Base-by-base conservation (phyloP, 2,888 invertebrate genomes). In the Horisme vitalbata region DNA sequence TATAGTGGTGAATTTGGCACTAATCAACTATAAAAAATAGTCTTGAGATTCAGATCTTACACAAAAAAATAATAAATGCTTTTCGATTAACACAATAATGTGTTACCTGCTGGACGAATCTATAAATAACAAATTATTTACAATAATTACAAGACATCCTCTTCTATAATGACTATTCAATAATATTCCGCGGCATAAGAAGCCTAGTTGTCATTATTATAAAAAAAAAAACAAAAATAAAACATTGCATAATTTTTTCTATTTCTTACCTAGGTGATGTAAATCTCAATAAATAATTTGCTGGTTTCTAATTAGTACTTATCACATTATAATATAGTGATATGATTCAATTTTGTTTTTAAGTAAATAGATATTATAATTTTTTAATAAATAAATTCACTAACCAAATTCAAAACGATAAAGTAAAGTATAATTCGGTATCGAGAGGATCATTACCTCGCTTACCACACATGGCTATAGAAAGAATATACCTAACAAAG, bases 1-100 rank as follows among this genome's bases (percentile, higher is more conserved):
- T 67, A 72, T 61, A 69, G 66, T 65, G 59, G 68, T 68, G 66
- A 76, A 73, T 85, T 88, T 88, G 87, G 88, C 88, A 88, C 85
- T 68, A 64, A 68, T 67, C 61, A 62, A 64, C 71, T 63, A 61
- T 69, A 64, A 65, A n/a, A 72, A 73, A 70, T 62, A 60, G 61
- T 66, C 62, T n/a, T 72, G 84, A 86, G 85, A 85, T 84, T 86
- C 84, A 72, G 68, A 66, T 66, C 69, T 68, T 68, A 71, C 57
- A 75, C 65, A 73, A 79, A 5, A 18, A 1, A 18, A 18, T 18
- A n/a, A 79, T 83, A 84, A 84, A 85, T 82, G 81, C 82, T 72
- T 68, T 63, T 69, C 65, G 67, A 74, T 73, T 61, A 64, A 68
- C 66, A 66, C 63, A 61, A 61, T 52, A 48, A 50, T 53, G 55